Percentiles rank a stretch among this genome's conserved stretches.
Evolutionary conservation across 1,140 invertebrate species (phyloP).

Genomic region (Chymomyza costata): DNA sequence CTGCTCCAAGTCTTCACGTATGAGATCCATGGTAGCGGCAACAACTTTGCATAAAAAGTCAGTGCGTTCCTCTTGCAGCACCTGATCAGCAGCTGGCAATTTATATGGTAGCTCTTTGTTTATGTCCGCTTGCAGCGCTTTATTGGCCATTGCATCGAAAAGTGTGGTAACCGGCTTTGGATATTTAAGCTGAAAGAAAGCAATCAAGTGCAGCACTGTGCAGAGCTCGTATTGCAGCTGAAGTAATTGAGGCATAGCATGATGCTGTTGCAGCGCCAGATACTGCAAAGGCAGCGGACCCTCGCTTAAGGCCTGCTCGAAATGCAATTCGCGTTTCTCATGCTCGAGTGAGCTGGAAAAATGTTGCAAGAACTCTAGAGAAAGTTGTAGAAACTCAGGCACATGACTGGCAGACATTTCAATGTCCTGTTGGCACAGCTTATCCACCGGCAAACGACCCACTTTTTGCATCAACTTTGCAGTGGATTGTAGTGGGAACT

Average conservation of each 20-base stretch:
- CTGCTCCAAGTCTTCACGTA: conserved; percentile 77
- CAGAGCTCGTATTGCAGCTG: conserved; percentile 87
- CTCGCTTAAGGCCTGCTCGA: conserved; percentile 83
- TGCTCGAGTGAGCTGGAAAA: conserved; percentile 77
- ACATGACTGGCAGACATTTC: conserved; percentile 84
- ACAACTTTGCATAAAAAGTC: conserved; percentile 82
- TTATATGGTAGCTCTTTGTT: conserved; percentile 73
- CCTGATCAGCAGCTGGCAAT: conserved; percentile 75
- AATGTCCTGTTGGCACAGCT: conserved; percentile 84
- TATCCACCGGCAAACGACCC: conserved; percentile 90
- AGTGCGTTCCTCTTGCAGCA: conserved; percentile 77
- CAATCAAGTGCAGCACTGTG: conserved; percentile 85
- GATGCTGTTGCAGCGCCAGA: conserved; percentile 85
- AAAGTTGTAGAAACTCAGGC: conserved; percentile 82
- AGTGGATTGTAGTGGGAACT: conserved; percentile 83
- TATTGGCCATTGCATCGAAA: conserved; percentile 82
- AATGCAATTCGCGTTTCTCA: conserved; percentile 77
- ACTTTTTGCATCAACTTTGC: conserved; percentile 91
- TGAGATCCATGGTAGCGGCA: conserved; percentile 79
- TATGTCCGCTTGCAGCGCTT: conserved; percentile 77
- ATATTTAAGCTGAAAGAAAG: conserved; percentile 85
- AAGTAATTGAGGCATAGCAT: conserved; percentile 84
- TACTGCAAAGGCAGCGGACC: conserved; percentile 83
- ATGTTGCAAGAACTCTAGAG: conserved; percentile 83
- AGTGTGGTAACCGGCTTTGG: conserved; percentile 84